Conservation (phyloP, 2,888 invertebrate genomes). For the Palloptera scutellata region DNA sequence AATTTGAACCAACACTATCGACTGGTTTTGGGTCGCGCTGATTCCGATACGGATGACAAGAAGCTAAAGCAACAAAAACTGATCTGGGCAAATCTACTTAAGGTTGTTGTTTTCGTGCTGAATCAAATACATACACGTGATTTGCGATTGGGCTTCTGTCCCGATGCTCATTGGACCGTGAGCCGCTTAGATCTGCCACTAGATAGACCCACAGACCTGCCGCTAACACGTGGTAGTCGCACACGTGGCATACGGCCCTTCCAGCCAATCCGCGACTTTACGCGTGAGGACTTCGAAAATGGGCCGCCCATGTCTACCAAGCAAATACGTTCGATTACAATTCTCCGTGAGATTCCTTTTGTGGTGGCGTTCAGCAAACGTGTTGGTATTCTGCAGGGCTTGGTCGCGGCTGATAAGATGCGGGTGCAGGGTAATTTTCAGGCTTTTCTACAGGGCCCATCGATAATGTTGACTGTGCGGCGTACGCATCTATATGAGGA, state of each 20-base stretch:
- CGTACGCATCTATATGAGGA: constrained; percentile 97
- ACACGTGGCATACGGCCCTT: constrained; percentile 66
- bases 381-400: constrained; percentile 82
- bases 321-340: constrained; percentile 85
- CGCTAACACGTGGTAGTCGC: constrained; percentile 66
- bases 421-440: constrained; percentile 76
- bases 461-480: constrained; percentile 79
- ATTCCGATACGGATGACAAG: constrained; percentile 58
- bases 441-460: constrained; percentile 78
- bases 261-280: constrained; percentile 67
- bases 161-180: constrained; percentile 74
- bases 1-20: constrained; percentile 72
- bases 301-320: constrained; percentile 86
- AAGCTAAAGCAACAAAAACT: constrained; percentile 66
- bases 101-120: constrained; percentile 74
- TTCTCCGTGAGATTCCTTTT: constrained; percentile 93
- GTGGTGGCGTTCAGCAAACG: constrained; percentile 91
- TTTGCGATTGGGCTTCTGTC: constrained; percentile 80
- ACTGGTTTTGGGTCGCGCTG: constrained; percentile 59
- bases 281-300: constrained; percentile 73
- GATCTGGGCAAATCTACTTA: constrained; percentile 82
- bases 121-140: constrained; percentile 88
- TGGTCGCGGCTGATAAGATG: constrained; percentile 67
- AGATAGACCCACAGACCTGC: constrained; percentile 68
- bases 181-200: constrained; percentile 65